Percentiles rank a stretch among this genome's conserved stretches.
Evolutionary conservation across 2,113 vertebrate species (phyloP).

Genomic region (Etheostoma spectabile): DNA sequence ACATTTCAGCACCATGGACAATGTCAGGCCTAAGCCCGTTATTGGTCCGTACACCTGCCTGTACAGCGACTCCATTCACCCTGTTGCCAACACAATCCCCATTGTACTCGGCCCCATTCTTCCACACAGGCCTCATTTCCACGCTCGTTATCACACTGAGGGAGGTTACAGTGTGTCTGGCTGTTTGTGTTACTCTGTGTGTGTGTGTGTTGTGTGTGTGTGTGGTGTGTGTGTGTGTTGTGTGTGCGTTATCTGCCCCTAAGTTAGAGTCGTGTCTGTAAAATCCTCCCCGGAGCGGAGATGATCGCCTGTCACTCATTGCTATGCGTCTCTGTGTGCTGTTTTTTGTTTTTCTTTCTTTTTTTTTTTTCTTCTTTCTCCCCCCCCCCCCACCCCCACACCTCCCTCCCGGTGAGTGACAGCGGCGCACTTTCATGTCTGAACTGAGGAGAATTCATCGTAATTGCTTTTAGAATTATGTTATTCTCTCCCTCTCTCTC

Average conservation of each 20-base stretch:
- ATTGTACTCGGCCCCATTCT: slow-evolving; percentile 76
- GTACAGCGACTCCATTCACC: slow-evolving; percentile 64
- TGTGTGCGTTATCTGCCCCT: slow-evolving; percentile 75
- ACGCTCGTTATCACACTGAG: slow-evolving; percentile 76
- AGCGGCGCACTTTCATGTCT: slow-evolving; percentile 83
- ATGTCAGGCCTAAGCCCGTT: slow-evolving; percentile 53
- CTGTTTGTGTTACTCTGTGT: slow-evolving; percentile 64
- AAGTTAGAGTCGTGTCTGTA: slow-evolving; percentile 80
- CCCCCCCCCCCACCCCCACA: too few relatives aligned
- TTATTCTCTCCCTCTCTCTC: slow-evolving; percentile 70
- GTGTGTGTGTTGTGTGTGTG: slow-evolving; percentile 50
- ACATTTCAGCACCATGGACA: slow-evolving; percentile 68
- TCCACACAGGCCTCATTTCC: slow-evolving; percentile 77
- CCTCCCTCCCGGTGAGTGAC: slow-evolving; percentile 71
- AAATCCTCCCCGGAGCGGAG: slow-evolving; percentile 80
- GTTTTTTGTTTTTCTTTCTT: slow-evolving; percentile 56
- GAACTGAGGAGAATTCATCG: slow-evolving; percentile 86
- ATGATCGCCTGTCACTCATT: slow-evolving; percentile 84
- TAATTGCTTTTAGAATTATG: slow-evolving; percentile 86
- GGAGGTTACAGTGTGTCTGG: slow-evolving; percentile 70
- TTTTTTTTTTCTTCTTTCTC: slow-evolving; percentile 33
- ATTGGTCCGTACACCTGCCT: slow-evolving; percentile 68
- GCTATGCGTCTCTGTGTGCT: slow-evolving; percentile 72
- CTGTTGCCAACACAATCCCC: slow-evolving; percentile 70
- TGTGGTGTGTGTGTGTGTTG: slow-evolving; percentile 27